phyloP scores from a whole-genome alignment of 1,140 invertebrate genomes.

The Littorina saxatilis region DNA sequence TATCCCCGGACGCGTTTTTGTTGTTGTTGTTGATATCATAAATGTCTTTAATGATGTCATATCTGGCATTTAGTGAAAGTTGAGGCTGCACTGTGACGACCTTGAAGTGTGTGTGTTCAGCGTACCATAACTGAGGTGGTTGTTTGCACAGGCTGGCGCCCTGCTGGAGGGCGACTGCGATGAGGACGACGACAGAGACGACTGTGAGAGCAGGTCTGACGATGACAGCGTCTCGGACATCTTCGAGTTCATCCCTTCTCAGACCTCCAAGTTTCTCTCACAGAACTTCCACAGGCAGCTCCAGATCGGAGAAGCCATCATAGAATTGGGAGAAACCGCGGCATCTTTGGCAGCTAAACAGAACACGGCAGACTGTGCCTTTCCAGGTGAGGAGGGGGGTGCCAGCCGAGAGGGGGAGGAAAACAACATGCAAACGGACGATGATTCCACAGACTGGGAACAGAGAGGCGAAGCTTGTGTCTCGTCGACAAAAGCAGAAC shows the following conservation, averaged over 20 bases:
- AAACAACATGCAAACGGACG: constrained; percentile 11
- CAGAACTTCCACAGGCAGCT: constrained; percentile 32
- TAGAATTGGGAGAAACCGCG: background rate
- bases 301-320: background rate
- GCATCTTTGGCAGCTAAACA: too few species aligned
- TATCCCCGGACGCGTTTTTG: too few species aligned
- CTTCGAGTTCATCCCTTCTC: constrained; percentile 27
- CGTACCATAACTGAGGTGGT: too few species aligned
- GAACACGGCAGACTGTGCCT: background rate
- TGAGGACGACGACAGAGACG: background rate
- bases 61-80: too few species aligned
- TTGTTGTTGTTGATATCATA: too few species aligned
- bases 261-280: constrained; percentile 23
- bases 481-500: too few species aligned
- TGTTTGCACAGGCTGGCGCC: constrained; percentile 7
- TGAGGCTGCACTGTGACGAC: too few species aligned
- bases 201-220: constrained; percentile 18
- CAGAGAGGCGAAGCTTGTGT: too few species aligned
- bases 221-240: constrained; percentile 10
- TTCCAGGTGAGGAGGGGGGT: too few species aligned
- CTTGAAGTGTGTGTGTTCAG: too few species aligned
- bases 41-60: too few species aligned
- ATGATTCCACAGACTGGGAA: too few species aligned
- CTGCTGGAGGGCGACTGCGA: constrained; percentile 32
- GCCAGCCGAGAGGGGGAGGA: background rate